Evolutionary conservation across 2,113 vertebrate species (phyloP).

Genomic region (Hyperoodon ampullatus): DNA sequence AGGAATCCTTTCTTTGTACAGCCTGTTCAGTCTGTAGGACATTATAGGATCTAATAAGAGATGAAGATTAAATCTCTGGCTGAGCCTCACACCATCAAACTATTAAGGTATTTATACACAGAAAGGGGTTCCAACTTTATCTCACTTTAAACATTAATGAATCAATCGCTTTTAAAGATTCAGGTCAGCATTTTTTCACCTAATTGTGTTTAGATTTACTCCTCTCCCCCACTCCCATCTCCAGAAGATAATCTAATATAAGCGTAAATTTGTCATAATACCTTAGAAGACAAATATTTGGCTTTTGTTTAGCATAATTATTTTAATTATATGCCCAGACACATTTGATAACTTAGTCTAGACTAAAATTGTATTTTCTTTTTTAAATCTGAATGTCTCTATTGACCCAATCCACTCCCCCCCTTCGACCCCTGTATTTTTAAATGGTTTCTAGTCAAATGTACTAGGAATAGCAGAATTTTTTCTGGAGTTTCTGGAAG

Average conservation of each 20-base stretch:
- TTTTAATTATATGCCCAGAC: slow-evolving; percentile 37
- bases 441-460: slow-evolving; percentile 20
- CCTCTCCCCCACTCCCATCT: neutral
- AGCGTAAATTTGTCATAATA: slow-evolving; percentile 45
- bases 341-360: slow-evolving; percentile 48
- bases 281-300: slow-evolving; percentile 11
- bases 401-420: neutral
- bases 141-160: slow-evolving; percentile 48
- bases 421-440: neutral
- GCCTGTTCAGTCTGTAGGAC: slow-evolving; percentile 70
- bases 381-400: slow-evolving; percentile 47
- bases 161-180: slow-evolving; percentile 55
- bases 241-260: slow-evolving; percentile 33
- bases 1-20: slow-evolving; percentile 72
- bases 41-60: slow-evolving; percentile 76
- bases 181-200: slow-evolving; percentile 40
- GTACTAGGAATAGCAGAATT: neutral
- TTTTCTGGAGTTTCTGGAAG: slow-evolving; percentile 35
- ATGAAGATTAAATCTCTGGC: slow-evolving; percentile 74
- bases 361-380: slow-evolving; percentile 34
- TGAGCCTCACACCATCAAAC: slow-evolving; percentile 71
- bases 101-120: slow-evolving; percentile 74
- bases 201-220: slow-evolving; percentile 38
- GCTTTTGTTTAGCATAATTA: neutral
- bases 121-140: slow-evolving; percentile 54